Conservation (phyloP, 2,797 vertebrate genomes). For the Pipistrellus kuhlii region DNA sequence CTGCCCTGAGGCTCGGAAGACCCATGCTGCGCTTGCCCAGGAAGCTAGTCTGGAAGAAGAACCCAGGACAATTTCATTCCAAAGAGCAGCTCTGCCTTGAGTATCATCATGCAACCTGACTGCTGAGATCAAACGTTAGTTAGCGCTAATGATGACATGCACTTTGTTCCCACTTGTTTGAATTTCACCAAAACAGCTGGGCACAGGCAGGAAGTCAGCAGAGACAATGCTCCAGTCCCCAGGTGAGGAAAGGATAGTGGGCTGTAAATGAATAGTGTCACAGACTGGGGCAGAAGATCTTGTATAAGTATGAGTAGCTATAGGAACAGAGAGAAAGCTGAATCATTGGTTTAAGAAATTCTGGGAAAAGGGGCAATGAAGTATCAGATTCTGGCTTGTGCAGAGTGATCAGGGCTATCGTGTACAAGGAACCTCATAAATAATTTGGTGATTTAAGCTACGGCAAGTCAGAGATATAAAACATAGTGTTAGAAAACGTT, state of each 20-base stretch:
- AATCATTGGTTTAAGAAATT: neutral
- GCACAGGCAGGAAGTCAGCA: neutral
- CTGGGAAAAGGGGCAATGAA: neutral
- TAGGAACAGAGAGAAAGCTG: neutral
- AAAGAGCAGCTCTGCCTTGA: conserved; percentile 8
- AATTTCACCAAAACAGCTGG: neutral
- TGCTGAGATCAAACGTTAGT: neutral
- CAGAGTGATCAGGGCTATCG: neutral
- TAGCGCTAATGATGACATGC: neutral
- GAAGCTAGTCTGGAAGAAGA: neutral
- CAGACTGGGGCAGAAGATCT: neutral
- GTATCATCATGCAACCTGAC: too few relatives aligned
- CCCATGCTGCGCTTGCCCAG: neutral
- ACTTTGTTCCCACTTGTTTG: neutral
- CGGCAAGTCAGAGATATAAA: neutral
- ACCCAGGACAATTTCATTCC: neutral
- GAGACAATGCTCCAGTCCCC: neutral
- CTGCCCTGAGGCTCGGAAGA: neutral
- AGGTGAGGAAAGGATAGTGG: neutral
- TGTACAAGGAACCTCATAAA: neutral
- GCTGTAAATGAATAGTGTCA: neutral
- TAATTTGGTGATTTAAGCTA: neutral
- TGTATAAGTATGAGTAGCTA: neutral
- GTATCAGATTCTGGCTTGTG: neutral
- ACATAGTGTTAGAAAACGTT: neutral